Conservation (phyloP, 2,888 invertebrate genomes). For the Theodoxus fluviatilis region DNA sequence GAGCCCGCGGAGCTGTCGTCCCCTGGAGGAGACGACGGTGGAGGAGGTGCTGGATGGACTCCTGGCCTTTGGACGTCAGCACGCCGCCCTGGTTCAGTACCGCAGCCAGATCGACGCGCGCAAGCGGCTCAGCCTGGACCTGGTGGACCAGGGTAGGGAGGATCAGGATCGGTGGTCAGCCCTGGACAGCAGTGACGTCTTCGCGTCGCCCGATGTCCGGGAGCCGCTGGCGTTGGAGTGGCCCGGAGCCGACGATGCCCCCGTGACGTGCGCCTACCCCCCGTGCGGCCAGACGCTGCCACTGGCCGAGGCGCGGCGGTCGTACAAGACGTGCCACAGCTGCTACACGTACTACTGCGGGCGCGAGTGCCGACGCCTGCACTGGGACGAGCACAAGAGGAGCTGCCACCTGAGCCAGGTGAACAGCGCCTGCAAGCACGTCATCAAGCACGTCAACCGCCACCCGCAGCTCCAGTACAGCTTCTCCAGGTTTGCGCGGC, state of each 20-base stretch:
- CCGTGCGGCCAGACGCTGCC: conserved; percentile 56
- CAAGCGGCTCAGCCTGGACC: conserved; percentile 23
- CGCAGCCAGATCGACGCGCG: conserved; percentile 22
- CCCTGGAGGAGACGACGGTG: conserved; percentile 36
- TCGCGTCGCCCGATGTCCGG: not conserved
- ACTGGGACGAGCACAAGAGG: conserved; percentile 88
- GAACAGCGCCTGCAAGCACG: conserved; percentile 82
- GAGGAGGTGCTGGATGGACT: conserved; percentile 48
- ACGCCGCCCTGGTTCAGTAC: conserved; percentile 31
- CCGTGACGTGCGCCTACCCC: conserved; percentile 54
- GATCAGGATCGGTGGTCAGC: no score
- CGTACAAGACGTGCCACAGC: conserved; percentile 92
- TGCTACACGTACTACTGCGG: conserved; percentile 95
- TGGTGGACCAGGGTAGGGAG: not conserved
- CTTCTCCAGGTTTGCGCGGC: conserved; percentile 82
- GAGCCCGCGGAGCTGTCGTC: conserved; percentile 28
- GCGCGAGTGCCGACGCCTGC: conserved; percentile 84
- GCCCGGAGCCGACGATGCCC: not conserved
- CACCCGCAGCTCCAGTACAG: conserved; percentile 69
- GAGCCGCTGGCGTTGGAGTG: not conserved
- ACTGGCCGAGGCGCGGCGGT: conserved; percentile 78
- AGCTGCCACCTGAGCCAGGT: conserved; percentile 90
- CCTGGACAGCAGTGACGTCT: no score
- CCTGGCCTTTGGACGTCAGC: conserved; percentile 39
- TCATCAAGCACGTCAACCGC: conserved; percentile 66